Evolutionary conservation across 2,113 vertebrate species (phyloP).

Genomic region (Collichthys lucidus): DNA sequence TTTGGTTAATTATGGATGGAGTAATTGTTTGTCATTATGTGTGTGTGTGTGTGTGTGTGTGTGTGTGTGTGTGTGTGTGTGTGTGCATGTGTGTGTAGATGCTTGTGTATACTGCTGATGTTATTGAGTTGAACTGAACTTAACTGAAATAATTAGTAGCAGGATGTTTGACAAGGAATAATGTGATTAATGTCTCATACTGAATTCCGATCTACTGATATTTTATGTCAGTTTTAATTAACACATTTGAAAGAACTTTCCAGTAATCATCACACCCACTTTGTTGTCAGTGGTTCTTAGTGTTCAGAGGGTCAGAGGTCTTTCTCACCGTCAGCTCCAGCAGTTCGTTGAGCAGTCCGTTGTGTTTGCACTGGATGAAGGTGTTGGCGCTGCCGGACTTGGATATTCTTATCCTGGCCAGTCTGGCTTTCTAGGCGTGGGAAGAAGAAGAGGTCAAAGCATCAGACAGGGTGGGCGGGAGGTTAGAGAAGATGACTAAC

Average conservation of each 20-base stretch:
- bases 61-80: no score
- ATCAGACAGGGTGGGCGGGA: slow-evolving; percentile 61
- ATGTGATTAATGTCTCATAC: slow-evolving; percentile 44
- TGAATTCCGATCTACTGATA: slow-evolving; percentile 36
- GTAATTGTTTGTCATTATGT: slow-evolving; percentile 52
- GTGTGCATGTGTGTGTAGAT: neutral
- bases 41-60: neutral
- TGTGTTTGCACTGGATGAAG: slow-evolving; percentile 94
- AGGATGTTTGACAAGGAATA: slow-evolving; percentile 42
- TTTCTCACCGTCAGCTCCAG: slow-evolving; percentile 92
- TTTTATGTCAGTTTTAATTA: slow-evolving; percentile 48
- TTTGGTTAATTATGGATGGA: slow-evolving; percentile 52
- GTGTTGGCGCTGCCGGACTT: slow-evolving; percentile 93
- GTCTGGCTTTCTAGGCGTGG: slow-evolving; percentile 91
- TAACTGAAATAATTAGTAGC: slow-evolving; percentile 54
- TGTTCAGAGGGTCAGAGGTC: slow-evolving; percentile 33
- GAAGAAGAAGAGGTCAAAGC: slow-evolving; percentile 66
- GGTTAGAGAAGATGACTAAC: slow-evolving; percentile 49
- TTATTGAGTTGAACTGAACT: slow-evolving; percentile 32
- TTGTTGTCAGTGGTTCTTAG: slow-evolving; percentile 3
- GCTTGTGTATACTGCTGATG: slow-evolving; percentile 6
- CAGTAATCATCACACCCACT: slow-evolving; percentile 40
- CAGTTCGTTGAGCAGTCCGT: slow-evolving; percentile 92
- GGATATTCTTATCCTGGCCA: slow-evolving; percentile 94
- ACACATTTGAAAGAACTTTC: slow-evolving; percentile 27